A percentile compares a stretch with the other conserved stretches of the same genome.
These are phyloP conservation scores for Drosophila falleni DNA, from an alignment of 2,888 invertebrate species.

Conservation along the genomic window DNA sequence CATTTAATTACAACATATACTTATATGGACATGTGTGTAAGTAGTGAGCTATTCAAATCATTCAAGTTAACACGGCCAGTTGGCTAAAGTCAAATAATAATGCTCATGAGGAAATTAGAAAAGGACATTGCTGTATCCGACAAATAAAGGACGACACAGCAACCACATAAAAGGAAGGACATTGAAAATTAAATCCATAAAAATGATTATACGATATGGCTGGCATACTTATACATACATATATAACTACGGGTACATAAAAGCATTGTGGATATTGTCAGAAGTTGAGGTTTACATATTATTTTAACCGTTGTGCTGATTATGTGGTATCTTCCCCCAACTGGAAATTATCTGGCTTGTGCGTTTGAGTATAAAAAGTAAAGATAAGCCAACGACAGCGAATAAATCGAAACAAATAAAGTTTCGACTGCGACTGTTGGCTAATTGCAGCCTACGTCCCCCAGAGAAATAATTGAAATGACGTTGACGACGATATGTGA, in stretches of 20 bases:
- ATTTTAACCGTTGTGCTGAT: slow-evolving; percentile 78
- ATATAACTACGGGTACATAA: not conserved
- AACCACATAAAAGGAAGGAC: slow-evolving; percentile 70
- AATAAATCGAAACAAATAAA: slow-evolving; percentile 71
- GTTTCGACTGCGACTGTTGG: slow-evolving; percentile 46
- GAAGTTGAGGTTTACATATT: slow-evolving; percentile 51
- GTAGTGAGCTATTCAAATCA: not conserved
- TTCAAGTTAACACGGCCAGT: slow-evolving; percentile 2
- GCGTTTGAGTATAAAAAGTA: slow-evolving; percentile 83
- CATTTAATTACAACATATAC: not conserved
- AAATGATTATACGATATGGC: slow-evolving; percentile 64
- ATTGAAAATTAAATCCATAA: slow-evolving; percentile 84
- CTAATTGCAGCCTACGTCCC: slow-evolving; percentile 63
- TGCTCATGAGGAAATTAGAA: slow-evolving; percentile 81
- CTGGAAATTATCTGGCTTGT: slow-evolving; percentile 57
- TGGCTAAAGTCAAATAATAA: slow-evolving; percentile 44
- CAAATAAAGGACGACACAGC: slow-evolving; percentile 25
- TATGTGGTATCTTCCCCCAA: slow-evolving; percentile 48
- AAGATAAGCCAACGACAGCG: slow-evolving; percentile 80
- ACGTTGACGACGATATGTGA: slow-evolving; percentile 40
- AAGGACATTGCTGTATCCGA: slow-evolving; percentile 83
- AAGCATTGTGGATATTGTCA: slow-evolving; percentile 25
- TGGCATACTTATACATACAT: slow-evolving; percentile 11
- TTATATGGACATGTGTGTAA: not conserved
- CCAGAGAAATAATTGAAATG: slow-evolving; percentile 39